Evolutionary conservation across 2,888 invertebrate species (phyloP).

Genomic region (Xanthorhoe designata): DNA sequence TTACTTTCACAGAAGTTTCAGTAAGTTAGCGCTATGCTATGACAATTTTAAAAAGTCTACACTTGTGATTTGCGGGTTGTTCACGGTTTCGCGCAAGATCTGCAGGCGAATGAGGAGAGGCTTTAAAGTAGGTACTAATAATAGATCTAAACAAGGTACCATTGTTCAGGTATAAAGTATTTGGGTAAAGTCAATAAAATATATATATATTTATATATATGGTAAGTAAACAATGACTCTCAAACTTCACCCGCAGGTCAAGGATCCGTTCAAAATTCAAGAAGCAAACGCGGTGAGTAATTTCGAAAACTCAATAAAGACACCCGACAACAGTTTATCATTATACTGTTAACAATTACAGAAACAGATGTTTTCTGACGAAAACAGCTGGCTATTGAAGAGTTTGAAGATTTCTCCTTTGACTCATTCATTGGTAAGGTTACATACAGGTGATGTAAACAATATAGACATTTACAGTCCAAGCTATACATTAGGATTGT

Average conservation of each 20-base stretch:
- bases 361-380: conserved; percentile 33
- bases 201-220: too few species aligned
- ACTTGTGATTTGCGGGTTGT: too few species aligned
- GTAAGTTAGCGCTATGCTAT: too few species aligned
- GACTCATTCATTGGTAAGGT: conserved; percentile 21
- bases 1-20: too few species aligned
- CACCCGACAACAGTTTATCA: conserved; percentile 32
- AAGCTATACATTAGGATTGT: conserved; percentile 14
- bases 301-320: conserved; percentile 34
- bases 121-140: too few species aligned
- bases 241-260: conserved; percentile 33
- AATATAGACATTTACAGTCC: conserved; percentile 31
- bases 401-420: conserved; percentile 19
- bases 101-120: too few species aligned
- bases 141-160: not conserved
- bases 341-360: conserved; percentile 31
- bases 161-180: conserved; percentile 14
- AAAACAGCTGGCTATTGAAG: conserved; percentile 24
- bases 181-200: conserved; percentile 18
- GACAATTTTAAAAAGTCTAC: too few species aligned
- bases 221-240: conserved; percentile 31
- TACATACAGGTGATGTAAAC: conserved; percentile 35
- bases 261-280: conserved; percentile 33
- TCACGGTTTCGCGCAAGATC: too few species aligned
- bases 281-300: conserved; percentile 28